phyloP scores from a whole-genome alignment of 2,888 invertebrate genomes.

The Escarpia spicata region DNA sequence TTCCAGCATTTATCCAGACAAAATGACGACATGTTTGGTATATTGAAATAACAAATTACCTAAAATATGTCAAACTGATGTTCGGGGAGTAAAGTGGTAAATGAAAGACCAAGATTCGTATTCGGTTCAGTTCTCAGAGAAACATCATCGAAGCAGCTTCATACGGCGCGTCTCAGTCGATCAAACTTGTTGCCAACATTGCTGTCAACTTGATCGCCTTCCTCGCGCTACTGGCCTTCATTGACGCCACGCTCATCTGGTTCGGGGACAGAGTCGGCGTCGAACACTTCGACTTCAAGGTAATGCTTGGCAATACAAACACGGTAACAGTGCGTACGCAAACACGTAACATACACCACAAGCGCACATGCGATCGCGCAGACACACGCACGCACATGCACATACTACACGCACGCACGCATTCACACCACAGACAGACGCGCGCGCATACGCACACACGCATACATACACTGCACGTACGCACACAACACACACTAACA shows the following conservation, averaged over 20 bases:
- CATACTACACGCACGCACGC: not conserved
- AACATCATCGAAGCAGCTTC: conserved; percentile 91
- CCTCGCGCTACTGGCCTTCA: conserved; percentile 84
- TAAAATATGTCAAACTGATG: not conserved
- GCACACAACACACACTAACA: not conserved
- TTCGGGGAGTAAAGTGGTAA: not conserved
- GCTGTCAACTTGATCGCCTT: conserved; percentile 92
- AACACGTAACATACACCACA: not conserved
- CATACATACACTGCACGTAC: not conserved
- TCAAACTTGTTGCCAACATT: conserved; percentile 84
- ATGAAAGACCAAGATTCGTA: not conserved
- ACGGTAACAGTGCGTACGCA: not conserved
- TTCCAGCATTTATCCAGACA: too few species aligned
- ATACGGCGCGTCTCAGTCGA: conserved; percentile 85
- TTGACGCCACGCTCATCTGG: conserved; percentile 77
- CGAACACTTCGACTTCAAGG: conserved; percentile 46
- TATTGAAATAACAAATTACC: too few species aligned
- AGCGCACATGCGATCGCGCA: not conserved
- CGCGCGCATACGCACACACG: not conserved
- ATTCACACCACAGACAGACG: not conserved
- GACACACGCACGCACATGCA: not conserved
- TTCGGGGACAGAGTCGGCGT: conserved; percentile 76
- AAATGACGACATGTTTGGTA: too few species aligned
- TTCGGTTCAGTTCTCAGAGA: conserved; percentile 75
- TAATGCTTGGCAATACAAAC: not conserved